Base-by-base conservation (phyloP, 2,888 invertebrate species). In the Ferdinandea cuprea region DNA sequence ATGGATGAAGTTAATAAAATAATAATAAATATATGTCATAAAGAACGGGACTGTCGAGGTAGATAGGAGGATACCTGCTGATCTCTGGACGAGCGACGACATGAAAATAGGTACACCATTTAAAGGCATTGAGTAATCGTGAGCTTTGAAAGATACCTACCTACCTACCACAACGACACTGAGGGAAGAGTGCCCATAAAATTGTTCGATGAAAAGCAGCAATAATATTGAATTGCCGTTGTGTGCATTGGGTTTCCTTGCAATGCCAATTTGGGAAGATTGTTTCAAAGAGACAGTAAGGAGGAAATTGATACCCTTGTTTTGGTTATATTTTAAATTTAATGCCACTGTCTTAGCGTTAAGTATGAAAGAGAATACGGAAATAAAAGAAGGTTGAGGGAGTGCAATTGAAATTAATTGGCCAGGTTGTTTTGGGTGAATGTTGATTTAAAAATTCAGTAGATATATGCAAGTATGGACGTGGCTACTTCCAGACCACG, bases 1-100 rank as follows among this genome's bases (percentile, higher is more conserved):
- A 65, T 72, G 46, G 66, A 81, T 76, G 66, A 50, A 50, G 54
- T 63, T 48, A 77, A 77, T 83, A 77, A 77, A 83, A 68, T 35
- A 19, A 37, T 40, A 83, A 77, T 77, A 72, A 77, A 83, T 73
- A 35, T 19, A 35, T 56, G 52, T 72, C 35, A 56, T 68, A 54
- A 44, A 48, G 54, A 42, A 30, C 44, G 72, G 66, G 48, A 40
- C 65, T 50, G 19, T n/a, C 13, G 5, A 25, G 25, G 25, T 25
- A 25, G 25, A 25, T 25, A 13, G 15, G n/a, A 11, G 19, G 6
- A 9, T 50, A 69, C 69, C 44, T 59, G 58, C 61, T 54, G 52
- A 52, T 52, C 42, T 32, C n/a, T 48, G 44, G 61, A 28, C 9
- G 9, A 46, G 7, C 48, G 25, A 21, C 6, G 11, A 35, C 48